Evolutionary conservation across 1,140 invertebrate genomes (phyloP).

Genomic region (Chironomus striatipennis): DNA sequence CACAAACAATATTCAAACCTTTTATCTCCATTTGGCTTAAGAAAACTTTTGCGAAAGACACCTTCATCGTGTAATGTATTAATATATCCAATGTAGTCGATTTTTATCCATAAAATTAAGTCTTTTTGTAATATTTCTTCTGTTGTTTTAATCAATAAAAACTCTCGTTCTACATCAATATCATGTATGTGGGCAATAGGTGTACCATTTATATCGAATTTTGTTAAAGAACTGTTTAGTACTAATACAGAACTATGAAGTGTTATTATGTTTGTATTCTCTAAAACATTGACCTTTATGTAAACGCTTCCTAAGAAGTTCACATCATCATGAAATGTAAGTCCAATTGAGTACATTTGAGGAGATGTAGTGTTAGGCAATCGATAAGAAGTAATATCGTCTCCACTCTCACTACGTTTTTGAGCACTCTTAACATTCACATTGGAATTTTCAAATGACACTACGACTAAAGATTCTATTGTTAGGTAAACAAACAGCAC

Average conservation of each 20-base stretch:
- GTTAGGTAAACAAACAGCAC: not conserved
- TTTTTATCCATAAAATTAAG: not conserved
- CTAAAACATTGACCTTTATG: not conserved
- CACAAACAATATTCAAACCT: not conserved
- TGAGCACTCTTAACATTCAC: too few species aligned
- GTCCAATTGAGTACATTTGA: not conserved
- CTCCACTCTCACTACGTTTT: too few species aligned
- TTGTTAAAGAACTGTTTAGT: not conserved
- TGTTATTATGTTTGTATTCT: not conserved
- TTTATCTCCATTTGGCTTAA: not conserved
- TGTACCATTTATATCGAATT: not conserved
- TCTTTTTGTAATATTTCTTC: not conserved
- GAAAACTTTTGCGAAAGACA: not conserved
- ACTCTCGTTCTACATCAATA: not conserved
- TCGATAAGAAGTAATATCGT: not conserved
- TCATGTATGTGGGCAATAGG: not conserved
- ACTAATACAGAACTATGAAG: not conserved
- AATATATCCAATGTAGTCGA: not conserved
- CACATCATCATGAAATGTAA: not conserved
- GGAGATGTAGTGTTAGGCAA: not conserved
- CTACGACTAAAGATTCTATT: not conserved
- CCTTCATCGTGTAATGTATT: not conserved
- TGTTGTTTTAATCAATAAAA: not conserved
- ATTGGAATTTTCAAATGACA: not conserved
- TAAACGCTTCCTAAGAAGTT: not conserved